These are phyloP conservation scores for Zingel zingel DNA, from an alignment of 2,113 vertebrate genomes.

Conservation along the genomic window DNA sequence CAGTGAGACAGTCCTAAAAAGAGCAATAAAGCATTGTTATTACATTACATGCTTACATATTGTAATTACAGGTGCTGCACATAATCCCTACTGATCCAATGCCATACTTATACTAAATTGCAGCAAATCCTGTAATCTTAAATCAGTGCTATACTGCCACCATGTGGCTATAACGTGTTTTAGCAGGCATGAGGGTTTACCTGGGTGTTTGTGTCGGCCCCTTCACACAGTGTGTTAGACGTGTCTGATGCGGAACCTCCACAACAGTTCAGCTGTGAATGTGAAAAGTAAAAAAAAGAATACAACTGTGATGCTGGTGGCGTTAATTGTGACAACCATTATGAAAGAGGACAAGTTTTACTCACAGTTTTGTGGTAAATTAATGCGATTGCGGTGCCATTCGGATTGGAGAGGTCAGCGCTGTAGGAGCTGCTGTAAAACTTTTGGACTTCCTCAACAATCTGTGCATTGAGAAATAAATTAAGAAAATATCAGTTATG, in stretches of 20 bases:
- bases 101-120: not conserved
- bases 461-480: slow-evolving; percentile 77
- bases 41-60: not conserved
- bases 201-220: slow-evolving; percentile 7
- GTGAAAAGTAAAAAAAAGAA: not conserved
- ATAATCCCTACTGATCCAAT: not conserved
- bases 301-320: rapidly evolving
- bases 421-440: slow-evolving; percentile 87
- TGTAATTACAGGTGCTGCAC: not conserved
- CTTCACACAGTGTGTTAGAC: slow-evolving; percentile 42
- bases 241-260: slow-evolving; percentile 9
- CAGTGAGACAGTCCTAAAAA: slow-evolving; percentile 88
- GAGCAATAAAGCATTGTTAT: not conserved
- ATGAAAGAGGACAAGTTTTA: not conserved
- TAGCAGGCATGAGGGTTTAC: slow-evolving; percentile 49
- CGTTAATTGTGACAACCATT: not conserved
- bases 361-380: slow-evolving; percentile 80
- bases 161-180: slow-evolving; percentile 26
- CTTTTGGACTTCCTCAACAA: slow-evolving; percentile 89
- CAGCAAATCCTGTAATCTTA: not conserved
- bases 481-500: not conserved
- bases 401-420: slow-evolving; percentile 60
- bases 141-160: slow-evolving; percentile 33
- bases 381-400: slow-evolving; percentile 63
- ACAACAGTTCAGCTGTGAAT: slow-evolving; percentile 83